phyloP scores from a whole-genome alignment of 2,888 invertebrate species.

The Marronus borbonicus region DNA sequence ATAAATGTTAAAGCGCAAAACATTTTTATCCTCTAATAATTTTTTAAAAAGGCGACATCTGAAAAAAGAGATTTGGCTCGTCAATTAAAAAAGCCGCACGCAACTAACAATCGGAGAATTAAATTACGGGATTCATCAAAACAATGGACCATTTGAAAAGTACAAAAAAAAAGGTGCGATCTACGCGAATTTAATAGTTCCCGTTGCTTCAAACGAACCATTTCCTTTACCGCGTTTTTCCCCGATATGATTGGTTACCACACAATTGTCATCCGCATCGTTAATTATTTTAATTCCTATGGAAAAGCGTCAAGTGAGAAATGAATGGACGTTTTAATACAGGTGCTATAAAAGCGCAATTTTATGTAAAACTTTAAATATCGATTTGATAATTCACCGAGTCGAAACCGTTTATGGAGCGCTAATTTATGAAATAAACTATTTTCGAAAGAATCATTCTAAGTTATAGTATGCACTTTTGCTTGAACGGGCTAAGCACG shows the following conservation, averaged over 20 bases:
- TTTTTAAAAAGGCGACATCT: no score
- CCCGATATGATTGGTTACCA: slow-evolving; percentile 5
- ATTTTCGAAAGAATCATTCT: no score
- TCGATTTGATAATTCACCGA: no score
- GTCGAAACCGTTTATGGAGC: no score
- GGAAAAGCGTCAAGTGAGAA: background rate
- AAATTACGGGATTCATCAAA: background rate
- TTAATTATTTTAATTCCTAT: slow-evolving; percentile 19
- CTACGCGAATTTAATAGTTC: slow-evolving; percentile 16
- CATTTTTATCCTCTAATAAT: no score
- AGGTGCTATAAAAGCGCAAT: background rate
- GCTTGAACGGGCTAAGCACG: no score
- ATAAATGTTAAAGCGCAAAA: no score
- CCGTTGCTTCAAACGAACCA: background rate
- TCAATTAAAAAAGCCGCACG: no score
- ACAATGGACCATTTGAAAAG: background rate
- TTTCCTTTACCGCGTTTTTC: background rate
- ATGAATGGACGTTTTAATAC: background rate
- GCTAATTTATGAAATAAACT: no score
- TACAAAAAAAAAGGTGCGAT: background rate
- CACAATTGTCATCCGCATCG: slow-evolving; percentile 15
- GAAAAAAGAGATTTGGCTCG: no score
- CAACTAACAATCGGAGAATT: background rate
- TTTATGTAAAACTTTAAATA: no score
- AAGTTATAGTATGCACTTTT: no score